These are phyloP conservation scores for Agrotis puta DNA, from an alignment of 2,888 invertebrate species.

Conservation along the genomic window DNA sequence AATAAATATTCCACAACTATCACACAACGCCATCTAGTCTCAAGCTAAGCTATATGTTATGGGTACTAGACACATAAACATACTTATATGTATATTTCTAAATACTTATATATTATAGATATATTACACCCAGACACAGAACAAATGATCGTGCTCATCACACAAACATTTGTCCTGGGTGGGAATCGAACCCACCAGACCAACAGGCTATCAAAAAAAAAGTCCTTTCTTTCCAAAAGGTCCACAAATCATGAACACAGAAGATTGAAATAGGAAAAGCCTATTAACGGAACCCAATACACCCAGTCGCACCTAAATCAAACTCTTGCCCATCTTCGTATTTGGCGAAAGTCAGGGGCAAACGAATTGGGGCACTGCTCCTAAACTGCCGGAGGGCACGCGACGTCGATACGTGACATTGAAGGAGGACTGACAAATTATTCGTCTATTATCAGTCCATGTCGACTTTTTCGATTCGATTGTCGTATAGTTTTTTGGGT, in stretches of 20 bases:
- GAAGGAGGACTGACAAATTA: constrained; percentile 70
- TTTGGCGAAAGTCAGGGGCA: constrained; percentile 74
- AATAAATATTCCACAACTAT: too few species aligned
- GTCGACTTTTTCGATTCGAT: constrained; percentile 42
- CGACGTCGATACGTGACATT: constrained; percentile 70
- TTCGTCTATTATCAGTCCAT: constrained; percentile 67
- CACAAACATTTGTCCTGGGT: too few species aligned
- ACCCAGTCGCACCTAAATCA: constrained; percentile 67
- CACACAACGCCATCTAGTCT: too few species aligned
- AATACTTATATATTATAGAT: too few species aligned
- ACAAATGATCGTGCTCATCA: too few species aligned
- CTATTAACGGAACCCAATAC: constrained; percentile 53
- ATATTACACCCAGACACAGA: too few species aligned
- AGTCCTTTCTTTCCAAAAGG: not conserved
- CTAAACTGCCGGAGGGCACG: constrained; percentile 72
- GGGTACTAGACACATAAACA: too few species aligned
- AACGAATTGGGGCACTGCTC: constrained; percentile 65
- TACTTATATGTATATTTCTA: too few species aligned
- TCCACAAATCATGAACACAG: not conserved
- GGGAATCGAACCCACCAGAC: too few species aligned
- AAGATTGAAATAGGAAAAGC: constrained; percentile 55
- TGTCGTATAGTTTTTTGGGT: constrained; percentile 18
- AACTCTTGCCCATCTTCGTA: constrained; percentile 71
- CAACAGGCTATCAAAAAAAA: too few species aligned
- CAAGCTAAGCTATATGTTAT: too few species aligned